Evolutionary conservation across 2,113 vertebrate genomes (phyloP), one percentile per base, ranked within the genome.

Genomic region (Coturnix japonica): DNA sequence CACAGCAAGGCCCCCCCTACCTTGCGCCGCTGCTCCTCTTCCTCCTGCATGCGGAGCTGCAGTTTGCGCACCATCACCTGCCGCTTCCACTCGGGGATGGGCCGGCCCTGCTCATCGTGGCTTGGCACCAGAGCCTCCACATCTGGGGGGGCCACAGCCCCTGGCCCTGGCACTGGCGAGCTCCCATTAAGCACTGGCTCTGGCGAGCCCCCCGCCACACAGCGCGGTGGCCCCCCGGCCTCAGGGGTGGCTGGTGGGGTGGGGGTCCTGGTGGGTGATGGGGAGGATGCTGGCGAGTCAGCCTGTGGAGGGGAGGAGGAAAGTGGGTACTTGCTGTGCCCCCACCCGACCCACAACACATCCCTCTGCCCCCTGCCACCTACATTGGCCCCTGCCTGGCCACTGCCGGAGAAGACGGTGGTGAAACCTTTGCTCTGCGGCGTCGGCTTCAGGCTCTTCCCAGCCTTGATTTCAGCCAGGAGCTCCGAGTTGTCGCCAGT

Each of bases 401-500:
- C 98, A 1, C 97, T 98, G 98, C 97, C 99, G 0, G 99, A 98
- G 97, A 97, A 99, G 87, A 99, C 96, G 0, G 99, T 99, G 73
- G 99, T 99, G 94, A 98, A 98, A 66, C 99, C 98, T 98, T 99
- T 99, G 97, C 97, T 99, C 67, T 99, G 99, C 2, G 98, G 98
- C 0, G 99, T 99, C 6, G 99, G 99, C 97, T 99, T 99, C 85
- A 99, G 98, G 94, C 97, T 98, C 94, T 98, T 99, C 93, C 99
- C 99, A 1, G 99, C 99, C 96, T 99, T 99, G 96, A 99, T 99
- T 97, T 99, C 99, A 7, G 99, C 99, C 98, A 99, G 97, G 51
- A 99, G 98, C 97, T 99, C 99, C 0, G 99, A 98, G 96, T 99
- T 99, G 98, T 99, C 99, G 1, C 98, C 98, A 4, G 99, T 98